Base-by-base conservation (phyloP, 2,113 vertebrate species). In the Semnornis frantzii region DNA sequence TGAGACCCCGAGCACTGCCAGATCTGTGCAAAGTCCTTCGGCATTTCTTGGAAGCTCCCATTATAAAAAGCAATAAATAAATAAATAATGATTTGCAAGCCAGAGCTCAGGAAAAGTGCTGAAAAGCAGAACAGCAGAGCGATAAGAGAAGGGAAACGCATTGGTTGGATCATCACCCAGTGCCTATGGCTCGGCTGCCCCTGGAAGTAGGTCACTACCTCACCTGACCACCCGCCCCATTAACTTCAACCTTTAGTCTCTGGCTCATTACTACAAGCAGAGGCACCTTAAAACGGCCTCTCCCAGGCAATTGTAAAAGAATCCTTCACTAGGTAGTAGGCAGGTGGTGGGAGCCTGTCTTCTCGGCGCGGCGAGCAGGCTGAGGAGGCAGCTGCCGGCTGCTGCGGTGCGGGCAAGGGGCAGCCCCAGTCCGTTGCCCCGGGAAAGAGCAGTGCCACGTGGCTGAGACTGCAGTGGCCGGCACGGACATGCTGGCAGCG, bases 181-280 rank as follows among this genome's bases (percentile, higher is more conserved):
- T 15, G 66, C 72, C 83, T 46, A 12, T 1, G 0, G 75, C 5
- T 4, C 14, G 9, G 12, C 44, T 81, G 70, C 46, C 93, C 90
- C 80, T 74, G 33, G 83, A 96, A 95, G n/a, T 93, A 94, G 93
- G 94, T 94, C 94, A 90, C 44, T 79, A 94, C 93, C 92, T 94
- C 91, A 84, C 82, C 85, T 97, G 93, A 95, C 93, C 87, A 88
- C 64, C 30, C 12, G 7, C 48, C 48, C 93, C 91, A 90, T 82
- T 94, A 90, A 93, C 87, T 84, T 42, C 93, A 93, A 94, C 96
- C 92, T 95, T 95, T 91, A 91, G 65, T 78, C 87, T 68, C 90
- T 77, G 82, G 37, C 82, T 91, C 25, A 1, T 48, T n/a, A 34
- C 88, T 90, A 90, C 85, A 27, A 55, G 58, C 82, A 54, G 44